A percentile compares a stretch with the other conserved stretches of the same genome.
These are phyloP conservation scores for Chiloscyllium plagiosum DNA, from an alignment of 2,113 vertebrate species.

Conservation along the genomic window DNA sequence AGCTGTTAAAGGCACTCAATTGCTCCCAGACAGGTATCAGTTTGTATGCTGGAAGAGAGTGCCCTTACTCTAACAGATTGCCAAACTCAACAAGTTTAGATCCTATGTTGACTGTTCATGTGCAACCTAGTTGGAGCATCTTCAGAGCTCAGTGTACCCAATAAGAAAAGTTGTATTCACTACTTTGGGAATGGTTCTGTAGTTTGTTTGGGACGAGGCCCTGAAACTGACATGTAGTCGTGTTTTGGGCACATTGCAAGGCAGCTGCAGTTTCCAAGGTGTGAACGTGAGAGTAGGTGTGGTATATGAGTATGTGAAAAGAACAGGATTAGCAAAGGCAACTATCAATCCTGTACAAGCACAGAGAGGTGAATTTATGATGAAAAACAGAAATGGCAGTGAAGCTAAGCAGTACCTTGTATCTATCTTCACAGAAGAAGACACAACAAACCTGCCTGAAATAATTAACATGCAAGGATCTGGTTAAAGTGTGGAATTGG, in stretches of 20 bases:
- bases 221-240: background rate
- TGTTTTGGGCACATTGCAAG: background rate
- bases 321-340: too few relatives aligned
- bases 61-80: too few relatives aligned
- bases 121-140: background rate
- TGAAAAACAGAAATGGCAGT: too few relatives aligned
- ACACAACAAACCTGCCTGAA: too few relatives aligned
- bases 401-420: too few relatives aligned
- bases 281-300: background rate
- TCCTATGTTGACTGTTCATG: background rate
- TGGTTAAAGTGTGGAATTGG: too few relatives aligned
- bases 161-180: background rate
- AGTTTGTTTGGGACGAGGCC: background rate
- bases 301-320: too few relatives aligned
- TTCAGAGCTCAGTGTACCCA: background rate
- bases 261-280: background rate
- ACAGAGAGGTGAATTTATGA: too few relatives aligned
- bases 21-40: background rate
- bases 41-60: too few relatives aligned
- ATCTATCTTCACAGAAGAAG: too few relatives aligned
- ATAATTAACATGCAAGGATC: too few relatives aligned
- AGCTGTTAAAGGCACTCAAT: background rate
- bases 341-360: too few relatives aligned
- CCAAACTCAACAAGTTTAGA: background rate
- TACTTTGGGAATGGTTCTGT: background rate